Conservation (phyloP, 2,888 invertebrate species). For the Rotaria magnacalcarata region DNA sequence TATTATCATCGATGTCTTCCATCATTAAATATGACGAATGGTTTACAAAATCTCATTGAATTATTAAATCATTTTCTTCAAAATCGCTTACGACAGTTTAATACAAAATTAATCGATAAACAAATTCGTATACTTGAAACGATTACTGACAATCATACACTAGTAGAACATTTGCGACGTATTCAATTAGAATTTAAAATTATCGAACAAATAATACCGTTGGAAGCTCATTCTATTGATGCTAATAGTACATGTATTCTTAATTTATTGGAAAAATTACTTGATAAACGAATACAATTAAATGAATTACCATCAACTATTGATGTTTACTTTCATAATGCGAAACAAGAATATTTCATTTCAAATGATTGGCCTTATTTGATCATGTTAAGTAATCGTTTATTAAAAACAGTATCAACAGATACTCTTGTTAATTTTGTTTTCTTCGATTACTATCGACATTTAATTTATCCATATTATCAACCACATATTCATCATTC, state of each 20-base stretch:
- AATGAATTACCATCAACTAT: neutral
- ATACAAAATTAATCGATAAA: neutral
- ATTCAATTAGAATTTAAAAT: neutral
- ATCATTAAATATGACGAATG: neutral
- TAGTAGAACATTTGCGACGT: neutral
- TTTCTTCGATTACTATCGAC: neutral
- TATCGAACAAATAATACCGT: neutral
- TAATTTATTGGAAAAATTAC: neutral
- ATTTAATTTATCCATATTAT: conserved; percentile 26
- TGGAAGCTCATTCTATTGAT: neutral
- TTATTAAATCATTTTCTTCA: conserved; percentile 16
- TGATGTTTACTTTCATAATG: neutral
- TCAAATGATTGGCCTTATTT: conserved; percentile 24
- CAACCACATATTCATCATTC: neutral
- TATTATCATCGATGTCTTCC: neutral
- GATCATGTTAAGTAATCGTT: neutral
- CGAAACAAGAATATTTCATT: neutral
- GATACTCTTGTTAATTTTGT: conserved; percentile 11
- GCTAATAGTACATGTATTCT: neutral
- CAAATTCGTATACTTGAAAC: conserved; percentile 1
- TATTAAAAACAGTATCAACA: neutral
- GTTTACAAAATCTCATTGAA: neutral
- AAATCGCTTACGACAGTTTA: neutral
- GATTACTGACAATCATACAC: neutral
- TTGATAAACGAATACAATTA: neutral